Evolutionary conservation across 2,888 invertebrate species (phyloP).

Genomic region (Mystacides longicornis): DNA sequence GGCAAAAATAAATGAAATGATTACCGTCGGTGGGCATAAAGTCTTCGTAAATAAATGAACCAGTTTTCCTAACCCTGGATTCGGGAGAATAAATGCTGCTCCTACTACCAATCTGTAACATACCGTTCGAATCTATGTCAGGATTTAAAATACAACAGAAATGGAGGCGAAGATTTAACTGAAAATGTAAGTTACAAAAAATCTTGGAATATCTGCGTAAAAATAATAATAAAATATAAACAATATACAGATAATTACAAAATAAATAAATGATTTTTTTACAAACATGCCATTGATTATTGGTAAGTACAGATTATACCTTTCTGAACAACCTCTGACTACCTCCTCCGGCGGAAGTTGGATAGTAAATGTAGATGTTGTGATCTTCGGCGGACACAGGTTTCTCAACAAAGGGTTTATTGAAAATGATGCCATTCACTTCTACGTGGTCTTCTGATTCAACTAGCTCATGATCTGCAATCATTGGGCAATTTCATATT

Average conservation of each 20-base stretch:
- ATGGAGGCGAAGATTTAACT: too few relatives aligned
- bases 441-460: constrained; percentile 97
- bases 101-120: constrained; percentile 82
- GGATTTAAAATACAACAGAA: too few relatives aligned
- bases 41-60: constrained; percentile 99
- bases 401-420: constrained; percentile 99
- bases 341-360: constrained; percentile 96
- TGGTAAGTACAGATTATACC: too few relatives aligned
- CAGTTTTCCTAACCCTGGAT: constrained; percentile 91
- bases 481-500: too few relatives aligned
- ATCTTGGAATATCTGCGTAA: too few relatives aligned
- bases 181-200: too few relatives aligned
- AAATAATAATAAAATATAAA: too few relatives aligned
- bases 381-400: constrained; percentile 99
- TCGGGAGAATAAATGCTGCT: constrained; percentile 98
- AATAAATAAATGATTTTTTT: too few relatives aligned
- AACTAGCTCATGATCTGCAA: constrained; percentile 76
- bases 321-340: constrained; percentile 97
- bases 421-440: constrained; percentile 90
- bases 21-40: constrained; percentile 99
- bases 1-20: constrained; percentile 15
- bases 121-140: too few relatives aligned
- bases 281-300: too few relatives aligned
- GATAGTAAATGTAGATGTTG: constrained; percentile 99
- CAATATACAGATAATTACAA: too few relatives aligned